phyloP scores from a whole-genome alignment of 2,797 vertebrate species.

The Pipistrellus pygmaeus region DNA sequence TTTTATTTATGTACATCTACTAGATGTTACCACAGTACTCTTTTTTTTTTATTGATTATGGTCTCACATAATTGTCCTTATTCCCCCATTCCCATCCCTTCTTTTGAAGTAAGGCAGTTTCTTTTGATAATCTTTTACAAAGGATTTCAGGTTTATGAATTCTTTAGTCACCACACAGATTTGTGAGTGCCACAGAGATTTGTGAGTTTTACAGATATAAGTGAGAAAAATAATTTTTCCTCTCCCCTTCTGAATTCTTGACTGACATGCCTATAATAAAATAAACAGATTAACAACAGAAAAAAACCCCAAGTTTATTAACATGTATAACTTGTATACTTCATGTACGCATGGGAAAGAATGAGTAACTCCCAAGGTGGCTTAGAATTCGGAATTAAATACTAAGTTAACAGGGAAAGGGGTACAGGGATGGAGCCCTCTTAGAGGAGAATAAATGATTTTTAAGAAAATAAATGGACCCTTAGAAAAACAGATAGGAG shows the following conservation, averaged over 20 bases:
- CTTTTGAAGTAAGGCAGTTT: background rate
- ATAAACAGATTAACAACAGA: background rate
- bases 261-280: background rate
- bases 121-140: background rate
- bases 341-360: background rate
- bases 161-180: background rate
- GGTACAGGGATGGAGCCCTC: background rate
- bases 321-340: background rate
- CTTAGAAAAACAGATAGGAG: background rate
- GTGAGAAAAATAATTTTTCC: background rate
- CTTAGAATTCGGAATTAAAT: constrained; percentile 1
- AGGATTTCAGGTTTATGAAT: background rate
- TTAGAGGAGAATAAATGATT: background rate
- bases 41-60: no score
- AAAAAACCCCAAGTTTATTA: background rate
- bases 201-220: background rate
- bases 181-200: background rate
- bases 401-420: background rate
- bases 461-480: background rate
- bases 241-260: background rate
- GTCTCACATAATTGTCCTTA: no score
- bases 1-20: background rate
- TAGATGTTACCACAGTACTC: background rate
- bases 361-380: background rate
- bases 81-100: no score